A percentile compares a stretch with the other conserved stretches of the same genome.
Evolutionary conservation across 2,797 vertebrate genomes (phyloP).

Genomic region (Scyliorhinus canicula): DNA sequence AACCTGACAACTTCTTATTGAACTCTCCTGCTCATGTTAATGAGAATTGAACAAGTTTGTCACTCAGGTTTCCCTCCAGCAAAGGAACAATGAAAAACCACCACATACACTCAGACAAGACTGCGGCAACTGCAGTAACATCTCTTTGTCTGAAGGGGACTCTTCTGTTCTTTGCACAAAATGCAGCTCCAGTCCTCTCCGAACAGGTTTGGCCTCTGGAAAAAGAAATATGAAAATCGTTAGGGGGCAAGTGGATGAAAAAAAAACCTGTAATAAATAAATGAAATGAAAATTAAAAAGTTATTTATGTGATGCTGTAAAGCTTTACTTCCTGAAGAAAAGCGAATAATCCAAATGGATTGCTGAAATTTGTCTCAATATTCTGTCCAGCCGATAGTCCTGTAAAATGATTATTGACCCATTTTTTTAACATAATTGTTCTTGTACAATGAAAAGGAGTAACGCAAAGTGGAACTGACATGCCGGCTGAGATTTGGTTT

Average conservation of each 20-base stretch:
- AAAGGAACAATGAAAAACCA: slow-evolving; percentile 41
- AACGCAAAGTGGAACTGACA: slow-evolving; percentile 35
- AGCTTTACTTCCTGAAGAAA: slow-evolving; percentile 21
- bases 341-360: slow-evolving; percentile 30
- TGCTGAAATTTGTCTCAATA: slow-evolving; percentile 35
- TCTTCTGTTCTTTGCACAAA: slow-evolving; percentile 55
- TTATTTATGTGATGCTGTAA: slow-evolving; percentile 29
- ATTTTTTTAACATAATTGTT: slow-evolving; percentile 36
- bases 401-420: slow-evolving; percentile 38
- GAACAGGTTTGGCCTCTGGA: neutral
- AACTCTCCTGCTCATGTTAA: slow-evolving; percentile 64
- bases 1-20: slow-evolving; percentile 54
- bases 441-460: slow-evolving; percentile 36
- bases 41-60: slow-evolving; percentile 54
- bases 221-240: slow-evolving; percentile 34
- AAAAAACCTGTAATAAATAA: neutral
- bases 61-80: slow-evolving; percentile 47
- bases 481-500: slow-evolving; percentile 33
- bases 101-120: neutral
- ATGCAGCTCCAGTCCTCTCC: too few relatives aligned
- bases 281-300: slow-evolving; percentile 31
- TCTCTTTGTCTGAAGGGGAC: slow-evolving; percentile 57
- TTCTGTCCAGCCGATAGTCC: slow-evolving; percentile 23
- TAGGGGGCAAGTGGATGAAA: slow-evolving; percentile 9
- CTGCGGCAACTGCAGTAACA: slow-evolving; percentile 52